Evolutionary conservation across 2,888 invertebrate genomes (phyloP), one percentile per base, ranked within the genome.

Genomic region (Fragum whitleyi): DNA sequence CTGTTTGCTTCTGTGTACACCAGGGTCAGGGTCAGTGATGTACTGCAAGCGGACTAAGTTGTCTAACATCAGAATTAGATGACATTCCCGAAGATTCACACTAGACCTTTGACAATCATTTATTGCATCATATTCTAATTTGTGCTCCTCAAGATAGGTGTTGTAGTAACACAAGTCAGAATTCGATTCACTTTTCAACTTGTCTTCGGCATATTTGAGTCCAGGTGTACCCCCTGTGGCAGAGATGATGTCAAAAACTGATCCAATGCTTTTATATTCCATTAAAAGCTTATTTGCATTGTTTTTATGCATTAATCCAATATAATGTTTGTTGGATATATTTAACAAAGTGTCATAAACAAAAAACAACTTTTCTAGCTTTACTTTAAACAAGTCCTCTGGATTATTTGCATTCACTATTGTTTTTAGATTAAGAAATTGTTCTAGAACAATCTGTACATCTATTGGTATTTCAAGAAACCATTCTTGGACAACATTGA

Each of bases 91-190:
- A 11, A 77, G 32, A 55, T 53, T 77, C 5, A 69, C 57, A 36
- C 0, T 29, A 9, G 39, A 23, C 28, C 19, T 68, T 9, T 32
- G 0, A 9, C 7, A 11, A 0, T 59, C 75, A 32, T 1, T n/a
- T 19, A 47, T 67, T 67, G 71, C 39, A 0, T 51, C 7, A 19
- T 76, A 72, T 5, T 47, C 7, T 14, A 47, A 47, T 14, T 47
- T 2, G 2, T 79, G 74, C 14, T 71, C 69, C 36, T 76, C 77
- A 16, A 79, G 19, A 61, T 77, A 83, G 14, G 83, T 74, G 42
- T 83, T 83, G 51, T 74, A 79, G 53, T 83, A 79, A 29, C 74
- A 74, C 14, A 83, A 65, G 42, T 79, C 79, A n/a, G 5, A 29
- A 16, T 68, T 53, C 1, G 65, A 72, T 14, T 77, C 51, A 42